A percentile compares a stretch with the other conserved stretches of the same genome.
phyloP scores from a whole-genome alignment of 1,140 invertebrate species.

The Calycopis cecrops region DNA sequence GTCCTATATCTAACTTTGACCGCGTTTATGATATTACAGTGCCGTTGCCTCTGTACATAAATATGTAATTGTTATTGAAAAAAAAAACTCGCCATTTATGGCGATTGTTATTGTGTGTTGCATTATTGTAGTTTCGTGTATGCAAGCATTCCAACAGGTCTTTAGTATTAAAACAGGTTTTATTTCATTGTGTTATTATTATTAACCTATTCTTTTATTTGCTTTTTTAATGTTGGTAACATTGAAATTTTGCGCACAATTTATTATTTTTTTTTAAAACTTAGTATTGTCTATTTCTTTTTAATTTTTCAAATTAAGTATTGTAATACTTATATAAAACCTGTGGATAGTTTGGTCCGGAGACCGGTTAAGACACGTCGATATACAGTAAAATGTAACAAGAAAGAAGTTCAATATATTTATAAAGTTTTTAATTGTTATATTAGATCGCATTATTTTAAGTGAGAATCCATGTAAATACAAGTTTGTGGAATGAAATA shows the following conservation, averaged over 20 bases:
- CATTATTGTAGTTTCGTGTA: slow-evolving; percentile 32
- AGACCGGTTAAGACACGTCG: slow-evolving; percentile 5
- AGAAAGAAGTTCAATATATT: slow-evolving; percentile 50
- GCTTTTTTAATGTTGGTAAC: slow-evolving; percentile 8
- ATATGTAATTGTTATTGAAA: slow-evolving; percentile 28
- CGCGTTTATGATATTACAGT: slow-evolving; percentile 58
- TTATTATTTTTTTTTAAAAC: not conserved
- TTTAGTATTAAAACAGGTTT: slow-evolving; percentile 28
- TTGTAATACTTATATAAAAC: slow-evolving; percentile 4
- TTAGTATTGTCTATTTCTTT: not conserved
- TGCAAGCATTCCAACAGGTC: slow-evolving; percentile 44
- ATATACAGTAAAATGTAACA: slow-evolving; percentile 31
- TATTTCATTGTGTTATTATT: slow-evolving; percentile 16
- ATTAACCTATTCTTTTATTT: slow-evolving; percentile 3
- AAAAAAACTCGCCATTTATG: slow-evolving; percentile 9
- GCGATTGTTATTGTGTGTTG: slow-evolving; percentile 11
- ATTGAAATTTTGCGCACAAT: slow-evolving; percentile 5
- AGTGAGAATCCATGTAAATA: slow-evolving; percentile 69
- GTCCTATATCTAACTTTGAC: slow-evolving; percentile 32
- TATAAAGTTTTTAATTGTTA: slow-evolving; percentile 58
- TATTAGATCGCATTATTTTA: slow-evolving; percentile 56
- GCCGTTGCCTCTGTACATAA: slow-evolving; percentile 43
- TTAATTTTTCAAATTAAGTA: not conserved
- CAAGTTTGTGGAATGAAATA: slow-evolving; percentile 66
- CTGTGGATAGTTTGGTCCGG: too few relatives aligned